These are phyloP conservation scores for Lanius ludovicianus DNA, from an alignment of 2,113 vertebrate species.

Conservation along the genomic window DNA sequence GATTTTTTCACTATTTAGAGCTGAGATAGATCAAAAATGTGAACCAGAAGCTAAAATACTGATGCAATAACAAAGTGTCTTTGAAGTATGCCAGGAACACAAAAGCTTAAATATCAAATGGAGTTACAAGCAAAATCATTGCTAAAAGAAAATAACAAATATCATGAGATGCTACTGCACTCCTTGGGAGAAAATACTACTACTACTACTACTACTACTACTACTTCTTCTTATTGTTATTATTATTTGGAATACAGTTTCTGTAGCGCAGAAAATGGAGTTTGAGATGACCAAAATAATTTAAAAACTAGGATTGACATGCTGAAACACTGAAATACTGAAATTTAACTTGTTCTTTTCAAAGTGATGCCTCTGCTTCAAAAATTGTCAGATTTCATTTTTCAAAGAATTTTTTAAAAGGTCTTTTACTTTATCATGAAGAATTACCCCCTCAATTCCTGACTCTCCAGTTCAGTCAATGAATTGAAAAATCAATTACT, in stretches of 20 bases:
- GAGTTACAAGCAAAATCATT: background rate
- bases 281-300: constrained; percentile 12
- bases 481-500: constrained; percentile 36
- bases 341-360: background rate
- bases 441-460: background rate
- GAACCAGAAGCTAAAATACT: background rate
- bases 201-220: too few species aligned
- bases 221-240: background rate
- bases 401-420: background rate
- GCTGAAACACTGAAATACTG: background rate
- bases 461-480: background rate
- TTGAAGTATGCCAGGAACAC: background rate
- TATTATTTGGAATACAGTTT: background rate
- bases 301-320: constrained; percentile 22
- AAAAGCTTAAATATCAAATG: background rate
- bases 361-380: background rate
- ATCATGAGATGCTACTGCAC: background rate
- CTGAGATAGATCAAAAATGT: background rate
- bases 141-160: background rate
- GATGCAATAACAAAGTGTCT: background rate
- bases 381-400: constrained; percentile 29
- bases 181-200: background rate
- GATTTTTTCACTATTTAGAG: background rate
- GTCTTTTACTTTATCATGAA: constrained; percentile 7
- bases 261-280: background rate